Evolutionary conservation across 2,113 vertebrate genomes (phyloP), one percentile per base, ranked within the genome.

Genomic region (Channa maculata): DNA sequence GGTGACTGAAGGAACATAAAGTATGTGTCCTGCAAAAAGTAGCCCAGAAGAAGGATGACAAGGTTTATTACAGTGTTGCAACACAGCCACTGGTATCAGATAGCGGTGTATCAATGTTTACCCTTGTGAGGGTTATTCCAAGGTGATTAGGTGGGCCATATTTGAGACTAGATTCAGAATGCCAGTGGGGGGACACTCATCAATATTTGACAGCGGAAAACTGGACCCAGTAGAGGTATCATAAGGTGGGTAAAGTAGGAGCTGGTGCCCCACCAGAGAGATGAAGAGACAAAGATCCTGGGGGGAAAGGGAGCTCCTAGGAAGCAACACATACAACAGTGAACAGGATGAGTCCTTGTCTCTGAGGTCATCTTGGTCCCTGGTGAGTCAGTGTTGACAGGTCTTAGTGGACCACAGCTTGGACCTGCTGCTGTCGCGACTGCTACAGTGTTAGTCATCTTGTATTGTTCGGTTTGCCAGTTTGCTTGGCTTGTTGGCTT

Each of bases 211-310:
- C 61, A 13, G 59, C 65, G 65, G 62, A 71, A 52, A 46, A 69
- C 59, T 37, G 46, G 46, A 62, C 63, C 44, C 13, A 63, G 12
- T 64, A 62, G 77, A 65, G 24, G 55, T 80, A 12, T 75, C 82
- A 58, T 83, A 64, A 89, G 34, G 48, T 61, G 8, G 60, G 41
- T n/a, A 41, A 63, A 41, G 46, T 38, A 24, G 53, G 53, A 60
- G 59, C 73, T 51, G n/a, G 38, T 3, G 1, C 13, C 51, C 49
- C 48, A 12, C 58, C 49, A 54, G 6, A 10, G 65, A 46, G 57
- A 94, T 93, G 92, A 92, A 93, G 72, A 89, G 83, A 51, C 54
- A 61, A 15, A 86, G 76, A 62, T 85, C 87, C n/a, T 76, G 75
- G 76, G 75, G 15, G 46, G 71, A 88, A 71, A 13, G 72, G 54